Base-by-base conservation (phyloP, 1,140 invertebrate genomes). In the Leguminivora glycinivorella region DNA sequence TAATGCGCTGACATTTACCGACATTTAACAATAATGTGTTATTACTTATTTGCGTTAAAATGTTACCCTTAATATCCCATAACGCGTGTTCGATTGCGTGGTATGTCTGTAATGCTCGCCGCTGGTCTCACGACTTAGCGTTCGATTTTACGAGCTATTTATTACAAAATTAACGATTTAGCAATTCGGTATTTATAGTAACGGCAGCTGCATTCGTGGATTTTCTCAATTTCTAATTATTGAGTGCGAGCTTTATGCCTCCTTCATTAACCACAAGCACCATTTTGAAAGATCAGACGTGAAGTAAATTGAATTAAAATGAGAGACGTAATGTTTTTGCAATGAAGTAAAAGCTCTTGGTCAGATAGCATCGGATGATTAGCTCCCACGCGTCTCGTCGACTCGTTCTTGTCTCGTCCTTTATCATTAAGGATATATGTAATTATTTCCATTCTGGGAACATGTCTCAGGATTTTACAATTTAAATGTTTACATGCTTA, bases 311-410 rank as follows among this genome's bases (percentile, higher is more conserved):
- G 9, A 52, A 10, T 10, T 52, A 7, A 22, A 6, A 6, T 6
- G 40, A 43, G 34, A 47, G n/a, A 47, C n/a, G 43, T 47, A 47
- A 47, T 47, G 5, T 52, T 52, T 7, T 22, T 22, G 17, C 47
- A 52, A 19, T 22, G 19, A 52, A 52, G 19, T 22, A 22, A 52
- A 52, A 22, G 47, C 47, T 52, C 19, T 52, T 17, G 43, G 14
- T 47, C 17, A 78, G 82, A 87, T 87, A 83, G 67, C 63, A 80
- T 81, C 78, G 72, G 75, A 75, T 82, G 79, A 84, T 84, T 79
- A 71, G 70, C 80, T 77, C 83, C 86, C 77, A 83, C 86, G 75
- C 82, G 74, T 68, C 73, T 70, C 75, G 72, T 72, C 71, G 60
- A 73, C 74, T 76, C 73, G 76, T 74, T 75, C 68, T 75, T 75